Evolutionary conservation across 2,888 invertebrate genomes (phyloP), one percentile per base, ranked within the genome.

Genomic region (Latrodectus hesperus): DNA sequence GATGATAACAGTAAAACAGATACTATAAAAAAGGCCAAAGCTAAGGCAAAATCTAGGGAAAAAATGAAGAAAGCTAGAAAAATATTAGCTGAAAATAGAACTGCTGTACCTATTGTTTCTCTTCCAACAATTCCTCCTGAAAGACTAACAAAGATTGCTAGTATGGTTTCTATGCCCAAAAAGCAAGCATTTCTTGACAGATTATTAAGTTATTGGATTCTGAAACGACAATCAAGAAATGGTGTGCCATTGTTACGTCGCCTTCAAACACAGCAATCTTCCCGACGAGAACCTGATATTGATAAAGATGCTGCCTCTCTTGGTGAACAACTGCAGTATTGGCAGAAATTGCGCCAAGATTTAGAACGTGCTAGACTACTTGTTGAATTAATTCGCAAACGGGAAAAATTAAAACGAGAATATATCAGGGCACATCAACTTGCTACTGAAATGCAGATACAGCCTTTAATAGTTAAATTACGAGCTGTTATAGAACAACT

Each of bases 141-240:
- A 90, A 91, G 91, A 60, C 95, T 98, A 72, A 95, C 96, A 82
- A 97, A 97, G 92, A 97, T 98, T 89, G 96, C 97, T 0, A 94
- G 94, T 14, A 92, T 97, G 91, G 96, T 98, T 10, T 93, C 92
- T 75, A 93, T 95, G 87, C 94, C 95, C 38, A 96, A 96, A 91
- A 95, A 96, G 89, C 95, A 96, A 49, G 95, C 96, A 90, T 96
- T 99, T 91, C 95, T 99, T 91, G 96, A 96, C 91, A 94, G 97
- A 5, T 93, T 99, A 16, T 95, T 99, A 82, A 96, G 98, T 0
- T 99, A 99, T 92, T 99, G 99, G 99, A 99, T 98, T 6, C 93
- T 99, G 70, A 99, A 99, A 92, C 93, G 99, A 1, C 97, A 98
- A 91, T 96, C 96, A 89, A 93, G 99, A 76, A 98, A 99, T 91